Evolutionary conservation across 1,140 invertebrate genomes (phyloP).

Genomic region (Muscidifurax raptorellus): DNA sequence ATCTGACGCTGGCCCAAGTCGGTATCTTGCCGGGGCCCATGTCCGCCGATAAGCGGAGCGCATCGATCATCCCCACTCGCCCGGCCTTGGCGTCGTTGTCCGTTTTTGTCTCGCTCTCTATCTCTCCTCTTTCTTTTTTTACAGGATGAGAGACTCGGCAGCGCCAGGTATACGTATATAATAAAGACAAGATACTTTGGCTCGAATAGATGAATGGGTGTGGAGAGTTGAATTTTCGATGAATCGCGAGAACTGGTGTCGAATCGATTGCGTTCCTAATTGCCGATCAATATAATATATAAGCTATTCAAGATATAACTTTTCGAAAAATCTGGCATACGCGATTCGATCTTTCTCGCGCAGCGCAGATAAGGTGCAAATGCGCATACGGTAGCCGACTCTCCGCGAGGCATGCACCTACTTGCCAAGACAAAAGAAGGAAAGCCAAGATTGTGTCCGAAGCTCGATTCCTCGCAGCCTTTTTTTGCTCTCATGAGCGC

Average conservation of each 20-base stretch:
- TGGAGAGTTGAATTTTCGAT: neutral
- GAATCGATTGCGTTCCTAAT: no score
- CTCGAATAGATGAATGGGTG: neutral
- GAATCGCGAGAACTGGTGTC: no score
- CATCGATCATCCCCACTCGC: slow-evolving; percentile 72
- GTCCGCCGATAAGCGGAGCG: slow-evolving; percentile 70
- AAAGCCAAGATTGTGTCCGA: neutral
- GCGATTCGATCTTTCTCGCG: no score
- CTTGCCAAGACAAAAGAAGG: neutral
- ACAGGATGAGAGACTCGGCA: neutral
- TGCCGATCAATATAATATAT: no score
- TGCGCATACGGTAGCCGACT: slow-evolving; percentile 27
- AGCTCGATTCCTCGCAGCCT: neutral
- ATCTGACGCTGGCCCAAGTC: slow-evolving; percentile 54
- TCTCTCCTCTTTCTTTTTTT: slow-evolving; percentile 38
- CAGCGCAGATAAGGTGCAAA: neutral
- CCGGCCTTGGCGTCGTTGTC: slow-evolving; percentile 22
- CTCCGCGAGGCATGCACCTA: neutral
- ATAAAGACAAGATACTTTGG: slow-evolving; percentile 65
- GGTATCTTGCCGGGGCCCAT: slow-evolving; percentile 68
- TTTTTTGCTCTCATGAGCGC: slow-evolving; percentile 5
- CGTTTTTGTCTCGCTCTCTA: neutral
- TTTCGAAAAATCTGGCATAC: no score
- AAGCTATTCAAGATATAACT: no score
- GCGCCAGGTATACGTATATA: slow-evolving; percentile 61